Evolutionary conservation across 2,113 vertebrate species (phyloP).

Genomic region (Hipposideros armiger): DNA sequence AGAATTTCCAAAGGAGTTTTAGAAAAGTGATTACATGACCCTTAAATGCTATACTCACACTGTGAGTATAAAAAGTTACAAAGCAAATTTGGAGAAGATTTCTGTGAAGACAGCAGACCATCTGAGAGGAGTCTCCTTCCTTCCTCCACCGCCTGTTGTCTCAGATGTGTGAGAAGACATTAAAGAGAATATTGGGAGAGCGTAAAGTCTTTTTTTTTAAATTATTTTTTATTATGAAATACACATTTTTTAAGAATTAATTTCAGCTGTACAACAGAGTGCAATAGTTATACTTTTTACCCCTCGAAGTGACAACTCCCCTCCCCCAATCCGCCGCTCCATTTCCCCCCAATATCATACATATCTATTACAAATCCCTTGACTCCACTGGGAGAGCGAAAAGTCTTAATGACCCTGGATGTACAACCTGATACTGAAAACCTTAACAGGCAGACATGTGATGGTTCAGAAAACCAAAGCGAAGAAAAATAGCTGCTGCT

Average conservation of each 20-base stretch:
- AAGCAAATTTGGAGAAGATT: background rate
- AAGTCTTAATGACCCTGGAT: background rate
- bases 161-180: background rate
- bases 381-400: background rate
- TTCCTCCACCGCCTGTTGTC: background rate
- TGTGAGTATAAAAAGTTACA: background rate
- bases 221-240: no score
- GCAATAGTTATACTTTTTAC: no score
- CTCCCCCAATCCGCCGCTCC: no score
- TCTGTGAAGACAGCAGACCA: background rate
- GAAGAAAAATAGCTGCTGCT: background rate
- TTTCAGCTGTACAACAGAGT: no score
- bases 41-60: background rate
- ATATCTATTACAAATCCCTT: no score
- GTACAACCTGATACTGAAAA: background rate
- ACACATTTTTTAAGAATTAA: no score
- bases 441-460: background rate
- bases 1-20: slow-evolving; percentile 47
- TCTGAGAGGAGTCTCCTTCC: background rate
- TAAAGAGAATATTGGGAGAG: background rate
- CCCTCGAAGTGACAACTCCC: no score
- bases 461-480: slow-evolving; percentile 25
- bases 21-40: background rate
- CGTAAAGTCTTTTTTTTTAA: background rate
- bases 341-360: no score